Conservation (phyloP, 53 echinoderm and acorn worm genomes). For the Patiria pectinifera region DNA sequence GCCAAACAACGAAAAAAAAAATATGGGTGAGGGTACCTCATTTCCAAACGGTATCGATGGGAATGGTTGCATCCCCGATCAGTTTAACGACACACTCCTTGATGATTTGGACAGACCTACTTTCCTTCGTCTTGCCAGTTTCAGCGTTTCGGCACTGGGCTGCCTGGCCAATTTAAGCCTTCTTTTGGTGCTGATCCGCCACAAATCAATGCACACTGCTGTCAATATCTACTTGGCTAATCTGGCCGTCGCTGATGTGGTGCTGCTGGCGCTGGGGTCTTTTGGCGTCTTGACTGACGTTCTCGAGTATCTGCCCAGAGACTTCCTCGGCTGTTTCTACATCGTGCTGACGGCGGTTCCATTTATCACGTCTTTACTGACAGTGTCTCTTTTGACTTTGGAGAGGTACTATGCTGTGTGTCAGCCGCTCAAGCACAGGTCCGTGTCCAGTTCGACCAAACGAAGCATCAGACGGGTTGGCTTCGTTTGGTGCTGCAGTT, state of each 20-base stretch:
- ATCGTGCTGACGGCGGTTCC: not conserved
- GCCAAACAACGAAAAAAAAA: too few relatives aligned
- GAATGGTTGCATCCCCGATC: not conserved
- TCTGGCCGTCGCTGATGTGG: constrained; percentile 9
- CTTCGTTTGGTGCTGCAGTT: not conserved
- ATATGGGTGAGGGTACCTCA: not conserved
- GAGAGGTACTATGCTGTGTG: constrained; percentile 14
- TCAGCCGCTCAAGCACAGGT: not conserved
- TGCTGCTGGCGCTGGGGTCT: not conserved
- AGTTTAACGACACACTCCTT: not conserved
- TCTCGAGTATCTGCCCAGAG: not conserved
- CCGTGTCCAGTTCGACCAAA: not conserved
- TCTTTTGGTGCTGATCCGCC: constrained; percentile 1
- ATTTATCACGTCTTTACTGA: not conserved
- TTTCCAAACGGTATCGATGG: not conserved
- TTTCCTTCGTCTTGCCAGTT: not conserved
- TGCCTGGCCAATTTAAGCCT: not conserved
- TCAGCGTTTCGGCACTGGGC: not conserved
- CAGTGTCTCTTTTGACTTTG: not conserved
- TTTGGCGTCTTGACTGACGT: not conserved
- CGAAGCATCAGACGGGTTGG: not conserved
- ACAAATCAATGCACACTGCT: constrained; percentile 18
- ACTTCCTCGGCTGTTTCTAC: not conserved
- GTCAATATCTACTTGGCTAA: constrained; percentile 19
- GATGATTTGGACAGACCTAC: not conserved